phyloP scores from a whole-genome alignment of 1,140 invertebrate species.

The Dendroctonus ponderosae region DNA sequence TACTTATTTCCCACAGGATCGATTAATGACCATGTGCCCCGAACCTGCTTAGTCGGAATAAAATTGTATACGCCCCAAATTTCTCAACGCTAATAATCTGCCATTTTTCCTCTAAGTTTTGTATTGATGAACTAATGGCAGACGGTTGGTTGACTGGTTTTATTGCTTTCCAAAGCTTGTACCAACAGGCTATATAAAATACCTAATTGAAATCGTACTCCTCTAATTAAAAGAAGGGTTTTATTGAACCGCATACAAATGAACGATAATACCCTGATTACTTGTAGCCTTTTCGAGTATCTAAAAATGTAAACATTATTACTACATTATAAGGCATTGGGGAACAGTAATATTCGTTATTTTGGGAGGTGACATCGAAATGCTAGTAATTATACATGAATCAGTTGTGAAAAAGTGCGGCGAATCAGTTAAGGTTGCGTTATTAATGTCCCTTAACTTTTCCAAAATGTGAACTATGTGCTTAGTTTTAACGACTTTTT shows the following conservation, averaged over 20 bases:
- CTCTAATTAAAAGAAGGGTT: not conserved
- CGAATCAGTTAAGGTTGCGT: not conserved
- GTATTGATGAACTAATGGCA: not conserved
- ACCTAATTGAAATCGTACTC: slow-evolving; percentile 1
- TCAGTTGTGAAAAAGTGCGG: not conserved
- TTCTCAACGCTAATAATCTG: no score
- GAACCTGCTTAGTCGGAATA: no score
- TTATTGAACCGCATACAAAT: not conserved
- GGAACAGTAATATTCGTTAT: not conserved
- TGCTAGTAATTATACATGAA: not conserved
- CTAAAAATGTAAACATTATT: slow-evolving; percentile 20
- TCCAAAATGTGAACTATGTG: not conserved
- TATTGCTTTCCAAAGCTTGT: not conserved
- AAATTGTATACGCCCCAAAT: no score
- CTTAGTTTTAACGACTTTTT: not conserved
- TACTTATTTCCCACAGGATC: no score
- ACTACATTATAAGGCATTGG: slow-evolving; percentile 25
- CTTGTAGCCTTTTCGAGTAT: not conserved
- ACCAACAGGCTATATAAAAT: not conserved
- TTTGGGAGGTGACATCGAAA: not conserved
- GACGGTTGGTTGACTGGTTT: not conserved
- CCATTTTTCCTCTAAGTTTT: no score
- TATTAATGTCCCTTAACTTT: slow-evolving; percentile 1
- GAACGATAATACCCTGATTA: not conserved
- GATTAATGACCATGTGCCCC: no score